Base-by-base conservation (phyloP, 2,797 vertebrate genomes). In the Poliocrania exsul region DNA sequence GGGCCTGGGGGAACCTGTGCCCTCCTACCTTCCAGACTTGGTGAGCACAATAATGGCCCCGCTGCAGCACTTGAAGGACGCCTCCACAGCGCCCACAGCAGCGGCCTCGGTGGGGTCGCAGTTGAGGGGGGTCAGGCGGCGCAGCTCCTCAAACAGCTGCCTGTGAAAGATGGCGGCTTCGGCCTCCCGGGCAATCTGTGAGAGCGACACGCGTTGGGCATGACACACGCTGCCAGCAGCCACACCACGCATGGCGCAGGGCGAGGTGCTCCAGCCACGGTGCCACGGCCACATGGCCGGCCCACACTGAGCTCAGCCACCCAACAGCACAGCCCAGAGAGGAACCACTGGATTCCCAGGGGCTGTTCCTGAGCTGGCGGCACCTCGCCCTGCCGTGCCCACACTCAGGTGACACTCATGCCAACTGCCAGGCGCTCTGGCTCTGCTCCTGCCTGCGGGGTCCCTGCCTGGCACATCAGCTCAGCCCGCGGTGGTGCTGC, bases 111-210 rank as follows among this genome's bases (percentile, higher is more conserved):
- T 99, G 97, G 99, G 99, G 97, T 99, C 99, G n/a, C 98, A 99
- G 95, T 99, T 99, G 97, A 99, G 98, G 86, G 99, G 98, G 38
- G 98, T 97, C 97, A 98, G 98, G 71, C 99, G 99, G 28, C 99
- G 98, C 94, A 99, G 98, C 93, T 99, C 99, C 98, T 99, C 99
- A 64, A 99, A 99, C 97, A 99, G 98, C 95, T 99, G 99, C 98
- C 99, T 98, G 98, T 99, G 99, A 98, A 98, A 99, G 98, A 99
- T 99, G 97, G 99, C 99, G 16, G 99, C 99, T 98, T 99, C 99
- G 57, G 99, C 99, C 97, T 99, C 99, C 83, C 99, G 99, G 95
- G 99, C 99, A 93, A 99, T 99, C 99, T 99, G 97, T 44, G 96
- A 97, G 96, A 96, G 98, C 95, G 95, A 98, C 92, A 97, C 4